Base-by-base conservation (phyloP, 2,888 invertebrate species). In the Timema cristinae region DNA sequence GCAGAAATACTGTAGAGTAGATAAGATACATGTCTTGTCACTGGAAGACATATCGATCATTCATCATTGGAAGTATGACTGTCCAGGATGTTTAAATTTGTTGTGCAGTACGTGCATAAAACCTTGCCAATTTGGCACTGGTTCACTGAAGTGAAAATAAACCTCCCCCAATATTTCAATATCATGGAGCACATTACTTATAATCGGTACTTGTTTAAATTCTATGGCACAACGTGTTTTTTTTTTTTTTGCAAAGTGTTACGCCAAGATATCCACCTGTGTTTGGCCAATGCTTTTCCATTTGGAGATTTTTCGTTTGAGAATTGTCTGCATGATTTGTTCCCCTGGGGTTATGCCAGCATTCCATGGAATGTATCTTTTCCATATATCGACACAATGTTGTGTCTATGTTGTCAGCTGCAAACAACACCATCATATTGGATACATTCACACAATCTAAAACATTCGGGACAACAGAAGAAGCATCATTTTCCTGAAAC, bases 321-420 rank as follows among this genome's bases (percentile, higher is more conserved):
- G 56, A 56, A 56, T 56, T 56, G 2, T 9, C n/a, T 56, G 5
- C 16, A n/a, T 13, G n/a, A 7, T 56, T 7, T 56, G 5, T 16
- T n/a, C n/a, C n/a, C n/a, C n/a, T 56, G 56, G 56, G 10, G 56
- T 56, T 15, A 7, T 13, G 7, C 16, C 15, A n/a, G 15, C n/a
- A 56, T 13, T 7, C 7, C 10, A 6, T 56, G 6, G 56, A 9
- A 56, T 9, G 56, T 56, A 56, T 6, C 56, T 11, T 13, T 6
- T 16, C 56, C 56, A 56, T 56, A n/a, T 56, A 52, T 11, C 11
- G 54, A 5, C 54, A 52, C 56, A 13, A 56, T 56, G 56, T 56
- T 56, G 56, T 56, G 11, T 56, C 7, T n/a, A 56, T 16, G 16
- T 56, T 56, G 56, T 56, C 56, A 15, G 56, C 56, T 56, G 56